A percentile compares a stretch with the other conserved stretches of the same genome.
Conservation (phyloP, 2,888 invertebrate species). For the Tanypteryx hageni region DNA sequence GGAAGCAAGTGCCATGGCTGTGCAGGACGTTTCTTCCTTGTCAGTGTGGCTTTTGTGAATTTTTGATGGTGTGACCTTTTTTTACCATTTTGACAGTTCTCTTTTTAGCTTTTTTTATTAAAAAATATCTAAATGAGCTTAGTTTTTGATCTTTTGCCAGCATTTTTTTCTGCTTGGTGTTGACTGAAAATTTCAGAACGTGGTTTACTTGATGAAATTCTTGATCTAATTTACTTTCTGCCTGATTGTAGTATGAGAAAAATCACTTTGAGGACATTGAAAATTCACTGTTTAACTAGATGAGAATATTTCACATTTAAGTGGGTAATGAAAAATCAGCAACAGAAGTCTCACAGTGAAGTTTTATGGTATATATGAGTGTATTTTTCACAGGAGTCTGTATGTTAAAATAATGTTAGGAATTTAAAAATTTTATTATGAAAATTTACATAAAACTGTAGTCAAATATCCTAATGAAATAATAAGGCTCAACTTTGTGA, state of each 20-base stretch:
- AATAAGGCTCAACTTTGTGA: too few relatives aligned
- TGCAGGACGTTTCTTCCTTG: conserved; percentile 25
- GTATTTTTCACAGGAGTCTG: too few relatives aligned
- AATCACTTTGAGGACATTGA: too few relatives aligned
- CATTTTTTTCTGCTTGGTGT: background rate
- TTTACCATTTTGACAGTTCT: background rate
- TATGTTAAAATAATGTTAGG: too few relatives aligned
- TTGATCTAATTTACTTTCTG: background rate
- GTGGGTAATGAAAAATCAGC: too few relatives aligned
- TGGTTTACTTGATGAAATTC: background rate
- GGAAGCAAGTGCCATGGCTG: conserved; percentile 46
- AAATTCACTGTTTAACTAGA: too few relatives aligned
- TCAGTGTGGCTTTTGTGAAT: conserved; percentile 17
- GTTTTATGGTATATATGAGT: too few relatives aligned
- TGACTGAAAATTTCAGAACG: background rate
- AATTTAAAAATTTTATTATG: too few relatives aligned
- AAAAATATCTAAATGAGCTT: conserved; percentile 41
- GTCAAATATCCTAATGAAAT: too few relatives aligned
- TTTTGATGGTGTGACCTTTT: conserved; percentile 25
- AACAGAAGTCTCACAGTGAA: too few relatives aligned
- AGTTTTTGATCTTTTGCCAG: background rate
- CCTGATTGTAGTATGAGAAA: background rate
- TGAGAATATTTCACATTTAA: too few relatives aligned
- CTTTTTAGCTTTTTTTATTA: background rate
- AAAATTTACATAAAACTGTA: too few relatives aligned